A percentile compares a stretch with the other conserved stretches of the same genome.
These are phyloP conservation scores for Drosophila austrosaltans DNA, from an alignment of 2,888 invertebrate genomes.

Conservation along the genomic window DNA sequence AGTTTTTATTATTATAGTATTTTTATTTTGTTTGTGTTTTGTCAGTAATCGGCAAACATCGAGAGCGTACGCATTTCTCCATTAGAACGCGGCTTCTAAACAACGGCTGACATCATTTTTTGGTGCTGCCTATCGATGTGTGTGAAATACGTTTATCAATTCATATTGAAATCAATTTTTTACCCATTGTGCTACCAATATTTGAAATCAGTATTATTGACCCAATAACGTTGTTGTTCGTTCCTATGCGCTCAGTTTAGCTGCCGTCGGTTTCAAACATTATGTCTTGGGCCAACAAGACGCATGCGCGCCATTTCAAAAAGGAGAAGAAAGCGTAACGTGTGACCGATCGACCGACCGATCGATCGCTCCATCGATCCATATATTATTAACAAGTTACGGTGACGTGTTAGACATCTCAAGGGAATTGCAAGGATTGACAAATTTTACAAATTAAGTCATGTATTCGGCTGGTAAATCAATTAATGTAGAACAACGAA, in stretches of 20 bases:
- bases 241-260: not conserved
- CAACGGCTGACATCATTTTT: constrained; percentile 64
- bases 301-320: constrained; percentile 5
- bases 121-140: constrained; percentile 19
- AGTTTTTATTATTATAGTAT: constrained; percentile 26
- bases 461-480: constrained; percentile 82
- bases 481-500: constrained; percentile 40
- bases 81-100: constrained; percentile 20
- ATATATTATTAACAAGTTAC: not conserved
- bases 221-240: constrained; percentile 8
- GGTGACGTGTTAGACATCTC: too few species aligned
- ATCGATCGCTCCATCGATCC: not conserved
- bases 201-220: constrained; percentile 17
- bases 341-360: not conserved
- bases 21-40: constrained; percentile 46
- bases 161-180: constrained; percentile 43
- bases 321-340: constrained; percentile 4
- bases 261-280: constrained; percentile 1
- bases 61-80: constrained; percentile 73
- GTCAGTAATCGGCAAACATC: constrained; percentile 70
- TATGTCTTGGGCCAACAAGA: constrained; percentile 6
- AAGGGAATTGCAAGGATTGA: not conserved
- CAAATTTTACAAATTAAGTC: constrained; percentile 21
- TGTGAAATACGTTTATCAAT: constrained; percentile 15
- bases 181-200: constrained; percentile 12